These are phyloP conservation scores for Chrysogorgia sp. DNA, from an alignment of 92 coral and sea anemone species.

Conservation along the genomic window DNA sequence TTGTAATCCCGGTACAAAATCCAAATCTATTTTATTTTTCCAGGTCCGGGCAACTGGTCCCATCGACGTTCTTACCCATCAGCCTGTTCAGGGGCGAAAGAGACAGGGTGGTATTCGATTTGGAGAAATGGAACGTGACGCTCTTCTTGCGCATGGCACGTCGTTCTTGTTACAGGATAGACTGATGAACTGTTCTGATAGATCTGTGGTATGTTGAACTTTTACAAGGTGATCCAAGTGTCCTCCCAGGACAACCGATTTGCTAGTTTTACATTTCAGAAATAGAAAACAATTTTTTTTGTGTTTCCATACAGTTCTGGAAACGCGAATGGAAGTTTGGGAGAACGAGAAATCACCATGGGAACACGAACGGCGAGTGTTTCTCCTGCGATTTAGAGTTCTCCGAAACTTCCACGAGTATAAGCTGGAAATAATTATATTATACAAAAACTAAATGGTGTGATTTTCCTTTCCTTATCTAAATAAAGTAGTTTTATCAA, in stretches of 20 bases:
- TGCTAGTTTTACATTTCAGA: no score
- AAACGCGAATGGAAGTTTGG: no score
- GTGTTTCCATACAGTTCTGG: no score
- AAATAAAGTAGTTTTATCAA: neutral
- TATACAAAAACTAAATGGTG: neutral
- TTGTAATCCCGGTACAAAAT: neutral
- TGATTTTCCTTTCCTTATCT: neutral
- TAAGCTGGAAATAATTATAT: no score
- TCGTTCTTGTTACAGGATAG: conserved; percentile 94
- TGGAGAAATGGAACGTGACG: conserved; percentile 99
- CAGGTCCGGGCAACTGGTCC: conserved; percentile 99
- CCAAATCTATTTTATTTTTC: neutral
- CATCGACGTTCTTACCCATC: conserved; percentile 88
- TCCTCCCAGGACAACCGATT: no score
- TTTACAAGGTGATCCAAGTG: neutral
- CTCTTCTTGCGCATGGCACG: conserved; percentile 91
- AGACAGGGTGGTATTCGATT: conserved; percentile 97
- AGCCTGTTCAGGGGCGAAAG: conserved; percentile 97
- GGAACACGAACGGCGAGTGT: no score
- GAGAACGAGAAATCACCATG: no score
- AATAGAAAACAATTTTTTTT: no score
- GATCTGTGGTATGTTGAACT: conserved; percentile 70
- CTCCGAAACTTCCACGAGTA: no score
- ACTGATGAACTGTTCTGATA: conserved; percentile 93
- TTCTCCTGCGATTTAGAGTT: neutral